Percentiles rank a stretch among this genome's conserved stretches.
phyloP scores from a whole-genome alignment of 2,113 vertebrate species.

The Callithrix jacchus region DNA sequence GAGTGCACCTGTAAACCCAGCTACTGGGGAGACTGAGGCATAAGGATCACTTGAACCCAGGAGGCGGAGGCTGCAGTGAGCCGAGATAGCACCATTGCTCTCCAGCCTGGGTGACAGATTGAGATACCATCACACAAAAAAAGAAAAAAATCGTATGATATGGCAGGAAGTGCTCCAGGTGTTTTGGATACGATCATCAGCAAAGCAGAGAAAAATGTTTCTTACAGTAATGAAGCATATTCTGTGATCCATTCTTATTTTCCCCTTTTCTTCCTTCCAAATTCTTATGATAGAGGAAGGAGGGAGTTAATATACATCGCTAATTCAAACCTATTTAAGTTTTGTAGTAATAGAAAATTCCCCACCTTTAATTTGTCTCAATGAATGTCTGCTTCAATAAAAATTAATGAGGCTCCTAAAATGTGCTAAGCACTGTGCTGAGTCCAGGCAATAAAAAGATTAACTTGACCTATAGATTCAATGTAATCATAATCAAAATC shows the following conservation, averaged over 20 bases:
- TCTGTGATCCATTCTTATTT: not conserved
- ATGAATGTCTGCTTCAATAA: not conserved
- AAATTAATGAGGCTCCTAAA: not conserved
- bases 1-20: no score
- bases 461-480: not conserved
- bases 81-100: no score
- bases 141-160: not conserved
- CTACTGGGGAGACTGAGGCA: no score
- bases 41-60: no score
- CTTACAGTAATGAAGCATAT: not conserved
- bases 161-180: not conserved
- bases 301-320: not conserved
- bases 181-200: not conserved
- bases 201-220: not conserved
- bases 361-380: not conserved
- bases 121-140: no score
- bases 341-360: not conserved
- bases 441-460: not conserved
- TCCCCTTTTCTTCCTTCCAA: not conserved
- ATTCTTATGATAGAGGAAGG: not conserved
- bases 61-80: no score
- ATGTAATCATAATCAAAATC: not conserved
- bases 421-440: not conserved
- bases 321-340: not conserved
- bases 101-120: no score